Percentiles rank a stretch among this genome's conserved stretches.
Evolutionary conservation across 2,888 invertebrate genomes (phyloP).

Genomic region (Camptogramma bilineatum): DNA sequence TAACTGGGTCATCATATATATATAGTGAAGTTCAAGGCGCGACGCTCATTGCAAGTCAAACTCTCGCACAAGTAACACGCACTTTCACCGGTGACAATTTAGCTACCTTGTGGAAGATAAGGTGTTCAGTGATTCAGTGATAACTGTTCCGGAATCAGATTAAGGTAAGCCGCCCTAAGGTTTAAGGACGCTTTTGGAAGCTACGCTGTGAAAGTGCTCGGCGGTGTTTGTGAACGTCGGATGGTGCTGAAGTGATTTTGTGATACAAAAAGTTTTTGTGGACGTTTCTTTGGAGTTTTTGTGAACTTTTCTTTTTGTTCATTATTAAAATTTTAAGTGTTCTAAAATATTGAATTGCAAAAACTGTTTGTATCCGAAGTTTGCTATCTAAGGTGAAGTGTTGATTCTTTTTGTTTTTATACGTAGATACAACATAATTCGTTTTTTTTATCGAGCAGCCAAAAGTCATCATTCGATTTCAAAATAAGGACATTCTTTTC

Average conservation of each 20-base stretch:
- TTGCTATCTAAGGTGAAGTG: not conserved
- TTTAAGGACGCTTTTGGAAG: conserved; percentile 41
- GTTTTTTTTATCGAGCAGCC: not conserved
- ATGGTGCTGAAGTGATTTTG: conserved; percentile 42
- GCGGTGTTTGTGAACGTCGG: conserved; percentile 49
- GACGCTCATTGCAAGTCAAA: conserved; percentile 86
- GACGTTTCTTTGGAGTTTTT: conserved; percentile 6
- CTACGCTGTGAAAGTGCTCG: conserved; percentile 50
- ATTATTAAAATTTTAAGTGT: conserved; percentile 13
- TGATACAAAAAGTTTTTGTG: conserved; percentile 46
- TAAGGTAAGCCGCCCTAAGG: conserved; percentile 70
- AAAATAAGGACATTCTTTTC: no score
- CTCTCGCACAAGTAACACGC: conserved; percentile 78
- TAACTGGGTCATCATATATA: conserved; percentile 94
- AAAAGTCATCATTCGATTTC: no score
- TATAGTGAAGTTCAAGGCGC: conserved; percentile 93
- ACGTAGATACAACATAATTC: not conserved
- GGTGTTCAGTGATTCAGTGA: conserved; percentile 79
- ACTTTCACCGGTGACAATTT: conserved; percentile 77
- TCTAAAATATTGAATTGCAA: conserved; percentile 5
- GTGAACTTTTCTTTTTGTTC: conserved; percentile 15
- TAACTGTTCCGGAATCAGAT: conserved; percentile 63
- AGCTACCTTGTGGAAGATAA: conserved; percentile 70
- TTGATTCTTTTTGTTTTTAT: not conserved
- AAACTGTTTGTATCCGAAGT: conserved; percentile 31